Conservation (phyloP, 1,140 invertebrate species). For the Panulirus ornatus region DNA sequence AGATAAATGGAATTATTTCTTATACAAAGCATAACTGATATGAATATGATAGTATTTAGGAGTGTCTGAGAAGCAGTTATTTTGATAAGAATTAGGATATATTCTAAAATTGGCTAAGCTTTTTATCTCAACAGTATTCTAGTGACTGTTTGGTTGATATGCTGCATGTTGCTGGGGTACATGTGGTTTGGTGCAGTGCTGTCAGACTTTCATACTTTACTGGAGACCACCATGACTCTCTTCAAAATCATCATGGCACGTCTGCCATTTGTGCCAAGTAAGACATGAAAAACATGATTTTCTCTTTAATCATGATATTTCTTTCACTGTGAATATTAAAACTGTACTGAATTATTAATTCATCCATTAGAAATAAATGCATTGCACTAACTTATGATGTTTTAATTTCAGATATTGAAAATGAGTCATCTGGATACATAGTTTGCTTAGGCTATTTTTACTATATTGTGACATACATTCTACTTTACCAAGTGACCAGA, state of each 20-base stretch:
- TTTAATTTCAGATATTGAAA: slow-evolving; percentile 22
- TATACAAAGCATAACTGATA: neutral
- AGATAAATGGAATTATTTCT: too few relatives aligned
- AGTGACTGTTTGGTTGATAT: neutral
- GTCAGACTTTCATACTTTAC: slow-evolving; percentile 30
- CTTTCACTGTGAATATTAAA: neutral
- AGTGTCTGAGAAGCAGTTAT: too few relatives aligned
- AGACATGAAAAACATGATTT: neutral
- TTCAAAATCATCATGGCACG: slow-evolving; percentile 17
- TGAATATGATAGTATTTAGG: too few relatives aligned
- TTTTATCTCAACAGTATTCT: neutral
- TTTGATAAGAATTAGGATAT: too few relatives aligned
- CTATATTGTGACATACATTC: slow-evolving; percentile 27
- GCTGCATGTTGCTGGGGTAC: slow-evolving; percentile 23
- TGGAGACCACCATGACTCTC: slow-evolving; percentile 19
- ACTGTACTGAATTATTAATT: too few relatives aligned
- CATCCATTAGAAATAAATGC: too few relatives aligned
- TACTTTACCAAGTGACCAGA: slow-evolving; percentile 46
- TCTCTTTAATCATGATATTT: neutral
- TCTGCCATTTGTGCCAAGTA: slow-evolving; percentile 32
- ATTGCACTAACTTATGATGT: neutral
- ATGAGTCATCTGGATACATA: neutral
- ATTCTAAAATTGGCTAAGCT: neutral
- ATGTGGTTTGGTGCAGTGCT: slow-evolving; percentile 38
- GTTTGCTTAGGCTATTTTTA: slow-evolving; percentile 34